Evolutionary conservation across 2,113 vertebrate species (phyloP).

Genomic region (Clarias gariepinus): DNA sequence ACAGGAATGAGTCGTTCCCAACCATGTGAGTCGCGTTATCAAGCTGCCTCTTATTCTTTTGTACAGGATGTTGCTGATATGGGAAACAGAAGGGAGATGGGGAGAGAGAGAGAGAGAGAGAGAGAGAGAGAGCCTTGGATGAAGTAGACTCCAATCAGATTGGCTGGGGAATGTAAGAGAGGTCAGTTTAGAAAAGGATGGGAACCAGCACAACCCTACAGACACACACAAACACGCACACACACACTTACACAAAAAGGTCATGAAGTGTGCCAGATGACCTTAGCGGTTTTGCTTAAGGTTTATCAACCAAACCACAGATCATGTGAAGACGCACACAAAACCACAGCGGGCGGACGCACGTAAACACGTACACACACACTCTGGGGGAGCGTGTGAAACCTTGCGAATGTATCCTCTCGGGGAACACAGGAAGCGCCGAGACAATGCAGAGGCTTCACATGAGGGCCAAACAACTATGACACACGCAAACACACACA

Average conservation of each 20-base stretch:
- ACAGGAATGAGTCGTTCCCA: slow-evolving; percentile 29
- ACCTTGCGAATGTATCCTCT: slow-evolving; percentile 70
- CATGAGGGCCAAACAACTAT: slow-evolving; percentile 59
- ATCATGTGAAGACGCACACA: slow-evolving; percentile 6
- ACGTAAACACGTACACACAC: slow-evolving; percentile 33
- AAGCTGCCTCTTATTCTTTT: slow-evolving; percentile 29
- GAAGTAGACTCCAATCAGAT: background rate
- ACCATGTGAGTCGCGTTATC: slow-evolving; percentile 63
- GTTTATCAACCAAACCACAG: background rate
- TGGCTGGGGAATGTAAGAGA: slow-evolving; percentile 15
- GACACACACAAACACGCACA: background rate
- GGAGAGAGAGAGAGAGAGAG: background rate
- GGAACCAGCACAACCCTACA: slow-evolving; percentile 1
- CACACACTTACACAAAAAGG: background rate
- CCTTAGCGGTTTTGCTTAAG: background rate
- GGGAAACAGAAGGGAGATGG: slow-evolving; percentile 1
- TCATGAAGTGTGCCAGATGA: background rate
- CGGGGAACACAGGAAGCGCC: slow-evolving; percentile 75
- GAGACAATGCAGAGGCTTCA: slow-evolving; percentile 79
- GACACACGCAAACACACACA: slow-evolving; percentile 18
- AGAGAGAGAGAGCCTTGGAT: slow-evolving; percentile 1
- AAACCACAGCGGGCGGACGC: background rate
- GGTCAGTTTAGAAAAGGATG: slow-evolving; percentile 36
- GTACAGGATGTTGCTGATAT: slow-evolving; percentile 31
- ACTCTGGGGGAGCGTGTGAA: slow-evolving; percentile 73